A percentile compares a stretch with the other conserved stretches of the same genome.
Evolutionary conservation across 53 echinoderm and acorn worm genomes (phyloP).

Genomic region (Paracentrotus lividus): DNA sequence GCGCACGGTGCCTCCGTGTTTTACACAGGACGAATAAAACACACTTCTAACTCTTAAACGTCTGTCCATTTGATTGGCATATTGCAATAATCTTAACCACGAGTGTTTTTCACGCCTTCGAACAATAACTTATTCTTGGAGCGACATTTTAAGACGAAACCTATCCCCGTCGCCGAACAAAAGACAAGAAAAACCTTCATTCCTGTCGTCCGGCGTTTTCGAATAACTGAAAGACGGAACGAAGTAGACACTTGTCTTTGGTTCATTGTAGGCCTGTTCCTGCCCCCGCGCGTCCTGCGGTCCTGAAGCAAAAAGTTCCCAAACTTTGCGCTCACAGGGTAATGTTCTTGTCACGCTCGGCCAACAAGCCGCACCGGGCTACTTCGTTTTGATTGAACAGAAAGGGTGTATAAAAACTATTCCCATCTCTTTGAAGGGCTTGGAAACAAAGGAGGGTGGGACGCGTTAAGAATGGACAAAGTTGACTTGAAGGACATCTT

Average conservation of each 20-base stretch:
- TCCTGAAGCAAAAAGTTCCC: background rate
- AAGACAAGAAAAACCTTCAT: slow-evolving; percentile 35
- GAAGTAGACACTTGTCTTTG: background rate
- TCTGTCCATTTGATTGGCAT: slow-evolving; percentile 41
- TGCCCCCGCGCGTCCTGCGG: background rate
- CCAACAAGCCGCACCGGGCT: slow-evolving; percentile 51
- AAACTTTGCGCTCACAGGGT: background rate
- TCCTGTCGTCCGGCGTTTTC: background rate
- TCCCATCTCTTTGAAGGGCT: background rate
- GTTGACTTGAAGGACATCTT: slow-evolving; percentile 54
- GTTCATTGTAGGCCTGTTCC: background rate
- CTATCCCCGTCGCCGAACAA: slow-evolving; percentile 40
- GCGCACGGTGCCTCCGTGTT: background rate
- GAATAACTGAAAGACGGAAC: slow-evolving; percentile 16
- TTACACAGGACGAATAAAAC: background rate
- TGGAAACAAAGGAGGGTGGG: slow-evolving; percentile 37
- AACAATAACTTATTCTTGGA: slow-evolving; percentile 51
- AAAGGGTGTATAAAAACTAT: slow-evolving; percentile 22
- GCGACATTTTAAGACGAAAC: slow-evolving; percentile 66
- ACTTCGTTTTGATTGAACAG: background rate
- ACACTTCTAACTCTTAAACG: background rate
- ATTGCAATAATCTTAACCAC: slow-evolving; percentile 17
- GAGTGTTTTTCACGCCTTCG: slow-evolving; percentile 63
- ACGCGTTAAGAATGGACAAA: background rate
- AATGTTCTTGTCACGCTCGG: slow-evolving; percentile 60